Evolutionary conservation across 1,140 invertebrate species (phyloP).

Genomic region (Armadillidium nasatum): DNA sequence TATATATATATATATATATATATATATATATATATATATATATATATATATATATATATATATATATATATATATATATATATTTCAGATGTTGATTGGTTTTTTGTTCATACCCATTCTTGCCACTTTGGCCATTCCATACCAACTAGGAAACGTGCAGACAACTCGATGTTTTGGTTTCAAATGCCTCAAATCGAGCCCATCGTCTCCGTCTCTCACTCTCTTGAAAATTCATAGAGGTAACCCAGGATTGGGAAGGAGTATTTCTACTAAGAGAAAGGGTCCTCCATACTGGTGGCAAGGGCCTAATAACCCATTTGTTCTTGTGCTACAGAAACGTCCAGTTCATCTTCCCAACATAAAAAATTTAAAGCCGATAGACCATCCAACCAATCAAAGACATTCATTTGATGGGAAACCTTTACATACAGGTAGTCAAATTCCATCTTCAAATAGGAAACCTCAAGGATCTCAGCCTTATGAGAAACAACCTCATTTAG

Average conservation of each 20-base stretch:
- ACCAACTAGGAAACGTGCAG: neutral
- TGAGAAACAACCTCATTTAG: too few relatives aligned
- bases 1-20: too few relatives aligned
- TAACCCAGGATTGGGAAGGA: neutral
- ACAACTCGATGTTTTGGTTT: neutral
- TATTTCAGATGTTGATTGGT: neutral
- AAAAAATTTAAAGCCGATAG: neutral
- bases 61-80: neutral
- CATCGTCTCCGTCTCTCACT: neutral
- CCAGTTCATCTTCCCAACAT: neutral
- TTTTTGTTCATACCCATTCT: neutral
- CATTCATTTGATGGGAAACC: too few relatives aligned
- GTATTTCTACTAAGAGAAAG: neutral
- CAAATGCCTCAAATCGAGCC: neutral
- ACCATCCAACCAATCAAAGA: too few relatives aligned
- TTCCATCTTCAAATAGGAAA: too few relatives aligned
- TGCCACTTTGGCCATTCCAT: neutral
- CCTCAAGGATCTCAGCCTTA: too few relatives aligned
- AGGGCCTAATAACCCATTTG: neutral
- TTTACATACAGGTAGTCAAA: too few relatives aligned
- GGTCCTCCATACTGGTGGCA: neutral
- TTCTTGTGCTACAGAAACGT: neutral
- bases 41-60: constrained; percentile 10
- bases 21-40: neutral
- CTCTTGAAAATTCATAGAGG: neutral